phyloP scores from a whole-genome alignment of 2,888 invertebrate species.

The Epirrhoe tristata region DNA sequence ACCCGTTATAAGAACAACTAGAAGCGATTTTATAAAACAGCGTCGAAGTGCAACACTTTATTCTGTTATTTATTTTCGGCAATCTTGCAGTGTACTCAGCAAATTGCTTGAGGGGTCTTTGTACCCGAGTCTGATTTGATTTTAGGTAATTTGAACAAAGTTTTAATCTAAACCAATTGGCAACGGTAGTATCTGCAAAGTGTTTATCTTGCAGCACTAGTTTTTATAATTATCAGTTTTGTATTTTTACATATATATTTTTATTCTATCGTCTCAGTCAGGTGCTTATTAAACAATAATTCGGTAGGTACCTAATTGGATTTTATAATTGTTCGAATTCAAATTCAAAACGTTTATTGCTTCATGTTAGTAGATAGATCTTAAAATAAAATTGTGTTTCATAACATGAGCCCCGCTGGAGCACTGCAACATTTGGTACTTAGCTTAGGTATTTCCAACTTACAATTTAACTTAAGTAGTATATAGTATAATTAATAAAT shows the following conservation, averaged over 20 bases:
- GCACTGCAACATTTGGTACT: no score
- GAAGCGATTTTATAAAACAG: background rate
- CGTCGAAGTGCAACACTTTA: conserved; percentile 34
- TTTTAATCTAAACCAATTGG: conserved; percentile 7
- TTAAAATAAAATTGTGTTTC: no score
- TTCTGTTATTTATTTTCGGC: conserved; percentile 53
- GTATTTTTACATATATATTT: background rate
- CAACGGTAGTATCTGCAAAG: background rate
- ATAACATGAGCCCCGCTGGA: no score
- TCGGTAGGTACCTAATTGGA: no score
- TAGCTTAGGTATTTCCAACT: no score
- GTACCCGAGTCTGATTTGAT: conserved; percentile 32
- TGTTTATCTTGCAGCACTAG: background rate
- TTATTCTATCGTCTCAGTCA: no score
- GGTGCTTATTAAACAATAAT: no score
- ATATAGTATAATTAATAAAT: no score
- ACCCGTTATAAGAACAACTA: background rate
- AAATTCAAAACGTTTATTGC: no score
- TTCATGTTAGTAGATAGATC: no score
- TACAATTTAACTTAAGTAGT: no score
- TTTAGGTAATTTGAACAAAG: conserved; percentile 19
- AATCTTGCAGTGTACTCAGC: conserved; percentile 45
- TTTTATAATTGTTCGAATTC: no score
- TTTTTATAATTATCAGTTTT: background rate
- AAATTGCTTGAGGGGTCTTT: conserved; percentile 31